phyloP scores from a whole-genome alignment of 2,888 invertebrate genomes.

The Pilophorus perplexus region DNA sequence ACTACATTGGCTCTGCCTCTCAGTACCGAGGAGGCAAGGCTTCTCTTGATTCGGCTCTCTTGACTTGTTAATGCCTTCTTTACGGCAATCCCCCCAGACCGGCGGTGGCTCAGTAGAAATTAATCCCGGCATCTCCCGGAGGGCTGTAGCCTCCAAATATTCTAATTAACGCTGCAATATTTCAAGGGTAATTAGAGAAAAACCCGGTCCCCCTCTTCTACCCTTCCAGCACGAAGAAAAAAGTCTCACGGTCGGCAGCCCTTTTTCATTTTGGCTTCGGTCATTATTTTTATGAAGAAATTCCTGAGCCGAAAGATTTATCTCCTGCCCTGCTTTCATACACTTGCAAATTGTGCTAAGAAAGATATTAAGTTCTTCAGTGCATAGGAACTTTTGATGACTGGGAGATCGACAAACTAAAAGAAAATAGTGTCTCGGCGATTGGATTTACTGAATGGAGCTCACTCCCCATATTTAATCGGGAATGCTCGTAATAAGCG shows the following conservation, averaged over 20 bases:
- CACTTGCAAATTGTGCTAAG: too few species aligned
- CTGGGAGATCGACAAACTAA: too few species aligned
- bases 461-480: too few species aligned
- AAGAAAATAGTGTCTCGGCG: too few species aligned
- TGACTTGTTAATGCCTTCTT: conserved; percentile 35
- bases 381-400: too few species aligned
- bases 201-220: conserved; percentile 1
- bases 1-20: too few species aligned
- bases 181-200: conserved; percentile 32
- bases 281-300: not conserved
- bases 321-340: too few species aligned
- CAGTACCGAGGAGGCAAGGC: not conserved
- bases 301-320: too few species aligned
- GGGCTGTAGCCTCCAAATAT: conserved; percentile 11
- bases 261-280: not conserved
- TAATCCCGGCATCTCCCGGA: conserved; percentile 16
- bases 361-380: too few species aligned
- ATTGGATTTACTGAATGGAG: too few species aligned
- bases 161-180: conserved; percentile 35
- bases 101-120: conserved; percentile 4
- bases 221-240: not conserved
- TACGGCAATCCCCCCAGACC: conserved; percentile 16
- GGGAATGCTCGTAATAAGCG: too few species aligned
- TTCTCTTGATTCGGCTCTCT: not conserved
- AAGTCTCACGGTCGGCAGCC: not conserved